Conservation (phyloP, 1,140 invertebrate species). For the Harpegnathos saltator region DNA sequence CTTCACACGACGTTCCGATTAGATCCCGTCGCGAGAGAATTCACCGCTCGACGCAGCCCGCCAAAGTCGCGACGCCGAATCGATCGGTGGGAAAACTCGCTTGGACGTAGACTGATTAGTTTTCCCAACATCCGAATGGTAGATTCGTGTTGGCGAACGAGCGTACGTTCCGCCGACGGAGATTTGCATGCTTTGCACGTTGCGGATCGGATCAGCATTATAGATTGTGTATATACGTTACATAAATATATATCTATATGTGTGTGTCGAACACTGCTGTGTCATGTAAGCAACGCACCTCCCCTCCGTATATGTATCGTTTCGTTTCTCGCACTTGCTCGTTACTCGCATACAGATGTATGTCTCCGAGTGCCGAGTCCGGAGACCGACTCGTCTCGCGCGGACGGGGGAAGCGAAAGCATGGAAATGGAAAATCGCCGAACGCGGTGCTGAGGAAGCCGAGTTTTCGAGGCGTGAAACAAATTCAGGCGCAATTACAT, state of each 20-base stretch:
- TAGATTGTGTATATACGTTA: slow-evolving; percentile 34
- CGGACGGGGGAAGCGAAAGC: background rate
- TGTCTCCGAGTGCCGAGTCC: too few species aligned
- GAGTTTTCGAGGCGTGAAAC: slow-evolving; percentile 28
- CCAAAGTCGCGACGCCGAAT: background rate
- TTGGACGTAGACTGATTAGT: too few species aligned
- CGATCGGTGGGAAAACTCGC: background rate
- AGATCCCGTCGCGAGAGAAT: background rate
- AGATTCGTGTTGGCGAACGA: too few species aligned
- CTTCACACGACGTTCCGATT: slow-evolving; percentile 6
- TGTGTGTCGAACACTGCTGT: slow-evolving; percentile 39
- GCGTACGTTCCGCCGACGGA: slow-evolving; percentile 3
- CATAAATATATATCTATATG: slow-evolving; percentile 21
- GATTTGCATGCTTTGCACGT: slow-evolving; percentile 70
- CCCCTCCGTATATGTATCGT: background rate
- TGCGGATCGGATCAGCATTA: slow-evolving; percentile 23
- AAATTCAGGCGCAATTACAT: background rate
- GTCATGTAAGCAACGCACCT: slow-evolving; percentile 9
- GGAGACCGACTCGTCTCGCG: too few species aligned
- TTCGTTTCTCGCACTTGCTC: background rate
- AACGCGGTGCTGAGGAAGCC: too few species aligned
- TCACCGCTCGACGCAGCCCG: background rate
- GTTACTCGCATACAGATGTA: too few species aligned
- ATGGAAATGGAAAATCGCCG: background rate
- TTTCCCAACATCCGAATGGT: too few species aligned